Evolutionary conservation across 1,140 invertebrate species (phyloP).

Genomic region (Scaptodrosophila lebanonensis): DNA sequence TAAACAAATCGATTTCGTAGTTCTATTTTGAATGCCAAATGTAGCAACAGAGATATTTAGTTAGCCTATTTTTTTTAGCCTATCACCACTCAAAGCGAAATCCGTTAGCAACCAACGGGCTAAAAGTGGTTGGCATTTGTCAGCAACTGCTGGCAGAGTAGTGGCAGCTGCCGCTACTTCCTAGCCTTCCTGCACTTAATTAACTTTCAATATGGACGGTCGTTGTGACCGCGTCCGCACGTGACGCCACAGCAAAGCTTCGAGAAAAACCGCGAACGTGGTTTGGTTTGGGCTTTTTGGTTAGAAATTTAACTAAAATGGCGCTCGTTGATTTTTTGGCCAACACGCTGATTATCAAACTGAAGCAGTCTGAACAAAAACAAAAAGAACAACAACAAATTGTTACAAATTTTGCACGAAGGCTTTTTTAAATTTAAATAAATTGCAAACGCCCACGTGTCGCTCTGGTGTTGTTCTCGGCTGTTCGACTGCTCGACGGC

Average conservation of each 20-base stretch:
- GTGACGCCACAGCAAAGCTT: conserved; percentile 52
- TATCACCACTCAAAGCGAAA: too few species aligned
- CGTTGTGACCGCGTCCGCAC: conserved; percentile 5
- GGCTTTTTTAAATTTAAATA: conserved; percentile 37
- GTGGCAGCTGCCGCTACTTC: too few species aligned
- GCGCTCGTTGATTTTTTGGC: conserved; percentile 42
- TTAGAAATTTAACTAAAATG: conserved; percentile 22
- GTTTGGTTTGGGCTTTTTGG: conserved; percentile 20
- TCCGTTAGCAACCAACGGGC: conserved; percentile 24
- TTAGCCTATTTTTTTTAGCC: too few species aligned
- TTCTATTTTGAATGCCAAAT: too few species aligned
- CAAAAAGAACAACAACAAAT: conserved; percentile 30
- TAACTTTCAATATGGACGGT: conserved; percentile 55
- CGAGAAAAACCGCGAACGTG: conserved; percentile 48
- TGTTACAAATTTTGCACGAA: conserved; percentile 37
- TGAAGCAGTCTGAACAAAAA: not conserved
- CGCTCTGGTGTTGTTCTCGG: not conserved
- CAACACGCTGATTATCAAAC: conserved; percentile 52
- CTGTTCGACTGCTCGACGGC: too few species aligned
- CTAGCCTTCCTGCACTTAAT: conserved; percentile 59
- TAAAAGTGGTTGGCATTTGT: conserved; percentile 45
- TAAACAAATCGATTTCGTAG: too few species aligned
- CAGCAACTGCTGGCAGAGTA: conserved; percentile 29
- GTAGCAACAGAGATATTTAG: too few species aligned
- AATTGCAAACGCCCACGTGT: conserved; percentile 13